Evolutionary conservation across 2,888 invertebrate genomes (phyloP).

Genomic region (Hirtodrosophila duncani): DNA sequence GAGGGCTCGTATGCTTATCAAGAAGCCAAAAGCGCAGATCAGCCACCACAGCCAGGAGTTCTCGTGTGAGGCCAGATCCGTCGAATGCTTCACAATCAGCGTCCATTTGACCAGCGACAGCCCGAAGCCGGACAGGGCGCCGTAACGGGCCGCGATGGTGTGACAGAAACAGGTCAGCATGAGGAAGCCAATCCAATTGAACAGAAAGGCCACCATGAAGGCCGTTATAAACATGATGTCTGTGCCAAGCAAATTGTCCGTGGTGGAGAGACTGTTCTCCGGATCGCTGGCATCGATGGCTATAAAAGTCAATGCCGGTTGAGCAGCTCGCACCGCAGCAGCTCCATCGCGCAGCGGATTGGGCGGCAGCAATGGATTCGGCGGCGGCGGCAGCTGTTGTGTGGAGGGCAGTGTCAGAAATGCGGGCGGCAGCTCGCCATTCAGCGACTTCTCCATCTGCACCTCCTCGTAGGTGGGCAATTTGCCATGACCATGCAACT

Average conservation of each 20-base stretch:
- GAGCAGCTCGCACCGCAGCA: constrained; percentile 49
- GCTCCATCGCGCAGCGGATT: constrained; percentile 65
- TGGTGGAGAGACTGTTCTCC: constrained; percentile 86
- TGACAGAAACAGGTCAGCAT: constrained; percentile 95
- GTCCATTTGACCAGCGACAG: constrained; percentile 97
- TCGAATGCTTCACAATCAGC: constrained; percentile 93
- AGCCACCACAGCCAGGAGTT: constrained; percentile 96
- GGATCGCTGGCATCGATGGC: constrained; percentile 86
- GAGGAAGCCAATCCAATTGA: constrained; percentile 96
- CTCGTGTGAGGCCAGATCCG: constrained; percentile 90
- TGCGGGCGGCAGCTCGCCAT: constrained; percentile 82
- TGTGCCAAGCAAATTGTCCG: constrained; percentile 91
- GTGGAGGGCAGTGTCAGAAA: constrained; percentile 70
- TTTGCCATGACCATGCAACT: constrained; percentile 84
- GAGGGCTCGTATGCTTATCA: constrained; percentile 91
- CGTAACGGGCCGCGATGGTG: constrained; percentile 94
- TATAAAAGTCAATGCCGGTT: constrained; percentile 84
- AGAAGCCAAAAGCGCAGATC: constrained; percentile 92
- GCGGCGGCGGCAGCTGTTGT: constrained; percentile 71
- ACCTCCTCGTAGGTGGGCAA: constrained; percentile 94
- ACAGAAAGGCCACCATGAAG: constrained; percentile 96
- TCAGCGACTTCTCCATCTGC: constrained; percentile 89
- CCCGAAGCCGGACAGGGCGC: constrained; percentile 94
- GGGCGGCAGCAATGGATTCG: constrained; percentile 72
- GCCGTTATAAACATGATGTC: constrained; percentile 96